These are phyloP conservation scores for Setophaga coronata DNA, from an alignment of 2,113 vertebrate species.

Conservation along the genomic window DNA sequence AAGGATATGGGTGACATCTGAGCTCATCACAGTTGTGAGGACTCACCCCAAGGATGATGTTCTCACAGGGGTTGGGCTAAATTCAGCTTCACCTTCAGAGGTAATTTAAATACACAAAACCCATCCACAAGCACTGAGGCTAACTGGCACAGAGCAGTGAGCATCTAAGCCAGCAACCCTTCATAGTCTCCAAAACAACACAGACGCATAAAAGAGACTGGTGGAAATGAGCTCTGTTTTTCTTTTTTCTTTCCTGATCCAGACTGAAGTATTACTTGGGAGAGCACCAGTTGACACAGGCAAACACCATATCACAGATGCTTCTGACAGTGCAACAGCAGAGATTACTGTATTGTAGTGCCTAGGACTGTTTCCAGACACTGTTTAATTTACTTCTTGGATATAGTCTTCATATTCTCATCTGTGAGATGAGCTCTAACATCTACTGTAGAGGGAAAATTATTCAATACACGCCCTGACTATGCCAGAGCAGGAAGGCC, in stretches of 20 bases:
- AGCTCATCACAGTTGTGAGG: neutral
- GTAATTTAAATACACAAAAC: neutral
- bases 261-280: neutral
- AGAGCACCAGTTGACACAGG: neutral
- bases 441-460: neutral
- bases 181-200: neutral
- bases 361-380: constrained; percentile 9
- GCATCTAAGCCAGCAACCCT: neutral
- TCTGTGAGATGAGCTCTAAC: constrained; percentile 9
- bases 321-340: neutral
- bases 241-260: neutral
- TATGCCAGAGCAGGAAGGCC: neutral
- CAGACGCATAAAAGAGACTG: neutral
- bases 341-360: neutral
- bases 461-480: neutral
- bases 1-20: neutral
- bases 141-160: neutral
- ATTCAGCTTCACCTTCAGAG: neutral
- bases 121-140: neutral
- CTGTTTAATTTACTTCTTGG: constrained; percentile 35
- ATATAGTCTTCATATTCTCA: neutral
- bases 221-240: neutral
- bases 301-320: neutral
- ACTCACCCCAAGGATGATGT: neutral
- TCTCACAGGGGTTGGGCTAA: neutral